Base-by-base conservation (phyloP, 2,888 invertebrate species). In the Iselma pallidipennis region DNA sequence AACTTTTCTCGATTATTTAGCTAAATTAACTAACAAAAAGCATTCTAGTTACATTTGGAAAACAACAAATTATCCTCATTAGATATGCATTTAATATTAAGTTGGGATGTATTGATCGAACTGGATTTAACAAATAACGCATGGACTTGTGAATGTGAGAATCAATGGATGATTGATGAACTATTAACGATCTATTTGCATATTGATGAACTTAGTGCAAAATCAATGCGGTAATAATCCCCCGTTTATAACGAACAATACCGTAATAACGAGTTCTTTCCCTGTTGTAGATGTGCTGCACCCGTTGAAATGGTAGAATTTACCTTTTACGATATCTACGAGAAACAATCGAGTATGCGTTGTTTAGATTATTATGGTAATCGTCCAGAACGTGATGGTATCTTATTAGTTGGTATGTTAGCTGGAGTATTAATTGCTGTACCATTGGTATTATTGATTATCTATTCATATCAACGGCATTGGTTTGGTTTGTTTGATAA, bases 81-180 rank as follows among this genome's bases (percentile, higher is more conserved):
- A n/a, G 87, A 91, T 66, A 81, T 83, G n/a, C 83, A 85, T 12
- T 78, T 91, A 45, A 68, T 90, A 2, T 84, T 86, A 0, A 86
- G 89, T 55, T 94, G 93, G 94, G 89, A 91, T 71, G 80, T 85
- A 26, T 77, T 95, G 14, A 82, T 85, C 26, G 83, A 83, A 53
- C 77, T 94, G 53, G 88, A 91, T 67, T 83, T 95, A 7, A 85
- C 86, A 31, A 85, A 86, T 71, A 94, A 94, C 77, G 89, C 90
- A 0, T 94, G 87, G 89, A 82, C 86, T 25, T 95, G 94, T 75
- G 92, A 93, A 77, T 91, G 91, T 73, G 85, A 88, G 63, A 92
- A 93, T 61, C 89, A 91, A 73, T 91, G 91, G 88, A 85, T 94
- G 81, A 87, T 92, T 14, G 85, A 88, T 29, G 81, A 84, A n/a